Percentiles rank a stretch among this genome's conserved stretches.
Evolutionary conservation across 2,888 invertebrate species (phyloP).

Genomic region (Mystacides longicornis): DNA sequence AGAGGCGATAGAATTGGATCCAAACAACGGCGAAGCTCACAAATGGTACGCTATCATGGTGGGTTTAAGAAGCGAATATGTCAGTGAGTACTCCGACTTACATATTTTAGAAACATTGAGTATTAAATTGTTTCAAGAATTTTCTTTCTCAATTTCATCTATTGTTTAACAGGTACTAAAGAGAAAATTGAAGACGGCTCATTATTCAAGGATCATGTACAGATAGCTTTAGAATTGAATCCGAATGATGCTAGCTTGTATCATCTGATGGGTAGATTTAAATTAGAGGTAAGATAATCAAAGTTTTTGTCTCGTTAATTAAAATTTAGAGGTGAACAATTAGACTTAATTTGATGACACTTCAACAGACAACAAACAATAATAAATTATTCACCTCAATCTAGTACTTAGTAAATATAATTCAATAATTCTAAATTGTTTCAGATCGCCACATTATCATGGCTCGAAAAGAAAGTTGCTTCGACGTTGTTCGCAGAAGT

Average conservation of each 20-base stretch:
- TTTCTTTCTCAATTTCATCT: neutral
- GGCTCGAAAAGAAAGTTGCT: conserved; percentile 23
- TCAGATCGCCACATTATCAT: conserved; percentile 20
- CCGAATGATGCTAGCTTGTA: conserved; percentile 56
- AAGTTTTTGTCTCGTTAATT: neutral
- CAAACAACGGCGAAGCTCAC: conserved; percentile 50
- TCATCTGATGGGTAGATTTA: conserved; percentile 64
- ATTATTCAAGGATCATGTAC: conserved; percentile 60
- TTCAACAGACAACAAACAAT: neutral
- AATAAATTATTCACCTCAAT: neutral
- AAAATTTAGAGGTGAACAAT: neutral
- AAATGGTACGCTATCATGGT: conserved; percentile 69
- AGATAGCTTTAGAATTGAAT: conserved; percentile 52
- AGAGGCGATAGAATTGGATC: conserved; percentile 38
- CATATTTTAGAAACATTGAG: neutral
- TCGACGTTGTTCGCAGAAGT: conserved; percentile 19
- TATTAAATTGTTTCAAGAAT: too few relatives aligned
- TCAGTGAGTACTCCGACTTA: conserved; percentile 11
- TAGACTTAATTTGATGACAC: neutral
- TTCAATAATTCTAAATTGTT: neutral
- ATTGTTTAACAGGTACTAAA: conserved; percentile 45
- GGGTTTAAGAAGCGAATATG: conserved; percentile 51
- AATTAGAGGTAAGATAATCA: conserved; percentile 46
- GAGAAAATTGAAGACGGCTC: conserved; percentile 60
- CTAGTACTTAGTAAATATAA: neutral